These are phyloP conservation scores for Patagioenas fasciata DNA, from an alignment of 2,113 vertebrate genomes.

Conservation along the genomic window DNA sequence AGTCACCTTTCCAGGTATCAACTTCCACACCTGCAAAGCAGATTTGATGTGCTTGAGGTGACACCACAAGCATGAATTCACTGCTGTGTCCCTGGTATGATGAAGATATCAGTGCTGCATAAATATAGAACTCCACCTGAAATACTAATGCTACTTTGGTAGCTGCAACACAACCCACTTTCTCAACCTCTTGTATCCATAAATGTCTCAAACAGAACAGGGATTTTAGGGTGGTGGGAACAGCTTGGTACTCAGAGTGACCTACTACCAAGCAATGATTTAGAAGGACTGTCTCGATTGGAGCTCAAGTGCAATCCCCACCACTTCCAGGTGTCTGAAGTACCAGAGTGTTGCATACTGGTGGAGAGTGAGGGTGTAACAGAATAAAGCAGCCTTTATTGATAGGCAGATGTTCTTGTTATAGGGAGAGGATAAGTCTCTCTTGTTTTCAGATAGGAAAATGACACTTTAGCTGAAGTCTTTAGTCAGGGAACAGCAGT, in stretches of 20 bases:
- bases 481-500: not conserved
- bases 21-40: not conserved
- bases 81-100: not conserved
- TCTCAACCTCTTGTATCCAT: not conserved
- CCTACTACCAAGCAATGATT: not conserved
- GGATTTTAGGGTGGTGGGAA: not conserved
- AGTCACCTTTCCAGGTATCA: not conserved
- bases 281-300: not conserved
- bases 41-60: not conserved
- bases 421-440: not conserved
- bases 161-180: not conserved
- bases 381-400: not conserved
- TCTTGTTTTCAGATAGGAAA: not conserved
- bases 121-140: not conserved
- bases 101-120: not conserved
- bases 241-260: not conserved
- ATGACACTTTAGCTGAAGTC: not conserved
- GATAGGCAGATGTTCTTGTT: not conserved
- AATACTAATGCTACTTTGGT: not conserved
- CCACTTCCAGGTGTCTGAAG: not conserved
- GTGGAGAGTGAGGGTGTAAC: not conserved
- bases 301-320: not conserved
- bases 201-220: not conserved
- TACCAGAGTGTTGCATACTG: not conserved
- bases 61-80: not conserved